phyloP scores from a whole-genome alignment of 2,113 vertebrate species.

The Menura novaehollandiae region DNA sequence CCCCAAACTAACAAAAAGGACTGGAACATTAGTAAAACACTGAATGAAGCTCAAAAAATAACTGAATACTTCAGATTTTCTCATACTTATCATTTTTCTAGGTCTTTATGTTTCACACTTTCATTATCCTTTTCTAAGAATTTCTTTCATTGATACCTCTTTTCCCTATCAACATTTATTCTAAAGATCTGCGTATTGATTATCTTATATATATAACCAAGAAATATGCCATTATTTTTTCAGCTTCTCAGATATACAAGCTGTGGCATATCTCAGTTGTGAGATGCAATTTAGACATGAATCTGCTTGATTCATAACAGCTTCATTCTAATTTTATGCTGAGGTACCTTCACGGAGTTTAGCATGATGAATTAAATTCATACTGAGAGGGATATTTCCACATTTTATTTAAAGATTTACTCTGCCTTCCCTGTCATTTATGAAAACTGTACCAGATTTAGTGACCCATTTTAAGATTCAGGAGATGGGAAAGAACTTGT shows the following conservation, averaged over 20 bases:
- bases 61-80: not conserved
- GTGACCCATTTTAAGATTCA: not conserved
- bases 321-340: constrained; percentile 27
- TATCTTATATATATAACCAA: not conserved
- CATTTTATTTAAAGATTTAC: constrained; percentile 15
- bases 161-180: not conserved
- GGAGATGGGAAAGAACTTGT: not conserved
- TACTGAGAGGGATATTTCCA: not conserved
- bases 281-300: not conserved
- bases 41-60: not conserved
- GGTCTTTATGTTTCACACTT: not conserved
- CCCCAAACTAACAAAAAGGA: not conserved
- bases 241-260: not conserved
- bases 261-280: not conserved
- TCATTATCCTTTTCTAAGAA: not conserved
- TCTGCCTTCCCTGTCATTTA: not conserved
- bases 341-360: not conserved
- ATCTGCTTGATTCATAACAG: constrained; percentile 1
- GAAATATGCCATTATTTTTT: not conserved
- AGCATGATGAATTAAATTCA: not conserved
- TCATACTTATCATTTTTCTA: not conserved
- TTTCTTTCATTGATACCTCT: not conserved
- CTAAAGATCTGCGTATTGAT: not conserved
- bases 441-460: constrained; percentile 5
- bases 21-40: not conserved